Evolutionary conservation across 2,797 vertebrate genomes (phyloP).

Genomic region (Nothura maculosa): DNA sequence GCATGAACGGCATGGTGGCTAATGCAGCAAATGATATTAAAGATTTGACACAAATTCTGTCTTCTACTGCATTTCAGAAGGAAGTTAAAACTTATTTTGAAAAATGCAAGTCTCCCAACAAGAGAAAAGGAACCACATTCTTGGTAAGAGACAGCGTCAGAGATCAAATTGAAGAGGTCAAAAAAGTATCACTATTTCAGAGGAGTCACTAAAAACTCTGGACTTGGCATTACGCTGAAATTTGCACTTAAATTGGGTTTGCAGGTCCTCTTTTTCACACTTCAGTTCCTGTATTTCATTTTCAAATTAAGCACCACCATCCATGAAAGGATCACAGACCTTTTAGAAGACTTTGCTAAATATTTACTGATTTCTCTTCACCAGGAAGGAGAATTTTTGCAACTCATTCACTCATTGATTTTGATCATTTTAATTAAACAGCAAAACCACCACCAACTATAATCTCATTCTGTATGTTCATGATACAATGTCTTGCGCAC

Average conservation of each 20-base stretch:
- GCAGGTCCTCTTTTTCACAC: constrained; percentile 11
- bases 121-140: constrained; percentile 18
- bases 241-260: neutral
- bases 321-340: neutral
- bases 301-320: constrained; percentile 21
- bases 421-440: neutral
- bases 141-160: neutral
- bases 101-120: constrained; percentile 46
- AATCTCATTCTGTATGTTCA: neutral
- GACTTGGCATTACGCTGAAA: neutral
- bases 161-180: neutral
- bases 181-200: neutral
- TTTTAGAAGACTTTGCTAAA: constrained; percentile 29
- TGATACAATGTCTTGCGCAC: neutral
- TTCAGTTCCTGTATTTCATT: neutral
- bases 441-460: neutral
- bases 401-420: neutral
- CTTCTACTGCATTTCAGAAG: constrained; percentile 54
- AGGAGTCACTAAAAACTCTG: neutral
- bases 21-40: constrained; percentile 27
- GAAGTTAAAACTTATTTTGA: constrained; percentile 54
- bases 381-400: neutral
- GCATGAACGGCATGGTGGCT: constrained; percentile 41
- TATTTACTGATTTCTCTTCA: constrained; percentile 8
- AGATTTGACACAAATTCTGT: constrained; percentile 37